These are phyloP conservation scores for Amphipoea lucens DNA, from an alignment of 2,888 invertebrate genomes.

Conservation along the genomic window DNA sequence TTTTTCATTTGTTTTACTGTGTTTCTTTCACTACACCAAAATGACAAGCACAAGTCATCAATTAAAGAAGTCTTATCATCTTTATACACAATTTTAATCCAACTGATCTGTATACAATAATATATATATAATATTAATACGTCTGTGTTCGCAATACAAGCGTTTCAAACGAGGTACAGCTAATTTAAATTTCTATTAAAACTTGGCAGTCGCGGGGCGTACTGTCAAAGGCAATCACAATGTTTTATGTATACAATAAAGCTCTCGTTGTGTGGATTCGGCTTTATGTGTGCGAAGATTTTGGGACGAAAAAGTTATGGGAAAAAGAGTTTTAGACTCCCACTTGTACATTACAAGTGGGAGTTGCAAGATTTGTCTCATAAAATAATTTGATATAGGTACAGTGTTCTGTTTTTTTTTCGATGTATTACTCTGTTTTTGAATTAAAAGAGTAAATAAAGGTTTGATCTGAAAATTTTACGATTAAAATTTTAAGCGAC, in stretches of 20 bases:
- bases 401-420: neutral
- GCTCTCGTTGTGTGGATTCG: constrained; percentile 64
- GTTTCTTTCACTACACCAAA: neutral
- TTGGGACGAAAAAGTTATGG: neutral
- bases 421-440: neutral
- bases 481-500: neutral
- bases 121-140: constrained; percentile 68
- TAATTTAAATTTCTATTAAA: constrained; percentile 90
- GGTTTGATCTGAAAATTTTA: neutral
- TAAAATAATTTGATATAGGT: neutral
- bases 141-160: constrained; percentile 67
- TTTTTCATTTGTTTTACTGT: neutral
- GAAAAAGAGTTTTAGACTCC: too few relatives aligned
- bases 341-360: neutral
- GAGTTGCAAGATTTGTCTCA: neutral
- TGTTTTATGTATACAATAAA: constrained; percentile 81
- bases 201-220: constrained; percentile 80
- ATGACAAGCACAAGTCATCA: neutral
- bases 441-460: too few relatives aligned
- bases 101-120: constrained; percentile 44
- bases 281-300: constrained; percentile 51
- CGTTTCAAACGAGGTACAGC: constrained; percentile 74
- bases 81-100: neutral
- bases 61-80: neutral
- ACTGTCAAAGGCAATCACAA: constrained; percentile 85